phyloP scores from a whole-genome alignment of 2,888 invertebrate species.

The Hydriomena furcata region DNA sequence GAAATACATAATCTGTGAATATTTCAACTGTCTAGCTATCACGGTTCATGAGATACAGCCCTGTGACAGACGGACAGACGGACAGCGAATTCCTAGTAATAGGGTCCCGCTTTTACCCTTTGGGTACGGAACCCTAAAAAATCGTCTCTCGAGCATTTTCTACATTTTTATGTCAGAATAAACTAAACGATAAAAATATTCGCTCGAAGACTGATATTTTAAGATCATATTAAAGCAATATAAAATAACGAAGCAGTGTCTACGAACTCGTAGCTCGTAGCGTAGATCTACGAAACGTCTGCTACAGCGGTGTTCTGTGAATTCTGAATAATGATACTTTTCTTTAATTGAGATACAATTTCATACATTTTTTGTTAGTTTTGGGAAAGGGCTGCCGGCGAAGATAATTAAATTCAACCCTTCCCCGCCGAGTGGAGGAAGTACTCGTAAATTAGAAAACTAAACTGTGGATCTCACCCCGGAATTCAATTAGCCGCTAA shows the following conservation, averaged over 20 bases:
- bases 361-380: constrained; percentile 61
- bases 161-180: background rate
- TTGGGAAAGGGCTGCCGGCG: constrained; percentile 59
- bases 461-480: constrained; percentile 81
- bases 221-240: constrained; percentile 52
- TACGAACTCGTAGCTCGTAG: constrained; percentile 42
- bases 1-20: no score
- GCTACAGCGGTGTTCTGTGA: constrained; percentile 34
- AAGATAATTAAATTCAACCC: constrained; percentile 81
- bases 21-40: no score
- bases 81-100: no score
- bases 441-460: constrained; percentile 82
- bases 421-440: constrained; percentile 72
- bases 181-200: constrained; percentile 26
- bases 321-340: constrained; percentile 48
- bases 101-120: no score
- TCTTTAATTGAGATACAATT: constrained; percentile 59
- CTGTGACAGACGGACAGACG: no score
- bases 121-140: no score
- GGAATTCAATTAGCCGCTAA: constrained; percentile 82
- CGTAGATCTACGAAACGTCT: constrained; percentile 29
- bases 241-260: constrained; percentile 48
- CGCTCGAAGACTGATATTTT: constrained; percentile 34
- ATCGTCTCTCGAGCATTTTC: background rate
- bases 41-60: no score